These are phyloP conservation scores for Aricia artaxerxes DNA, from an alignment of 2,888 invertebrate species.

Conservation along the genomic window DNA sequence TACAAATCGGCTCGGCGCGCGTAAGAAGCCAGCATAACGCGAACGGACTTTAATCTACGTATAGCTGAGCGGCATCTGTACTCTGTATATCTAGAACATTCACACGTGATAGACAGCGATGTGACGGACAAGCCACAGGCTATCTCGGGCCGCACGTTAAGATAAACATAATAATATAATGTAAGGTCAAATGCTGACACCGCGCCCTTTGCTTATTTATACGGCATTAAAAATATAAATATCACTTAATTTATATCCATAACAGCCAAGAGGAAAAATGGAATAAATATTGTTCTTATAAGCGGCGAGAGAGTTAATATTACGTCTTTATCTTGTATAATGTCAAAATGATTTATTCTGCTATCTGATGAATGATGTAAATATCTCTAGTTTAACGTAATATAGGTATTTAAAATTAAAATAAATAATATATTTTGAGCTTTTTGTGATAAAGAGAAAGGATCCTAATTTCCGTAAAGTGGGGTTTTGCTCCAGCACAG, in stretches of 20 bases:
- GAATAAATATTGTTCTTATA: not conserved
- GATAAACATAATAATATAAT: conserved; percentile 37
- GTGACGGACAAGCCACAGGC: conserved; percentile 36
- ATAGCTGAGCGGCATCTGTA: not conserved
- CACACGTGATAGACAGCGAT: conserved; percentile 16
- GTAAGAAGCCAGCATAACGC: not conserved
- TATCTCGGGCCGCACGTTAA: conserved; percentile 37
- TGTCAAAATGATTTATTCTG: not conserved
- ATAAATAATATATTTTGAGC: not conserved
- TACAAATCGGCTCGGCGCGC: no score
- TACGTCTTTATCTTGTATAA: not conserved
- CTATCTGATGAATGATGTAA: conserved; percentile 7
- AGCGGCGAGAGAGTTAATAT: not conserved
- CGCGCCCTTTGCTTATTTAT: conserved; percentile 34
- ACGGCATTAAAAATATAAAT: conserved; percentile 35
- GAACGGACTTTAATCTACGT: not conserved
- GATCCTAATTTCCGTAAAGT: no score
- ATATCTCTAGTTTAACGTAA: not conserved
- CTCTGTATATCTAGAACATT: conserved; percentile 24
- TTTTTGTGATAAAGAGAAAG: not conserved
- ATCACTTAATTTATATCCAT: not conserved
- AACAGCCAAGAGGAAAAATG: not conserved
- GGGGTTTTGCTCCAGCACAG: not conserved
- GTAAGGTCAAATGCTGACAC: conserved; percentile 40
- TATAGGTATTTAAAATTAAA: not conserved